Evolutionary conservation across 2,888 invertebrate genomes (phyloP).

Genomic region (Busseola fusca): DNA sequence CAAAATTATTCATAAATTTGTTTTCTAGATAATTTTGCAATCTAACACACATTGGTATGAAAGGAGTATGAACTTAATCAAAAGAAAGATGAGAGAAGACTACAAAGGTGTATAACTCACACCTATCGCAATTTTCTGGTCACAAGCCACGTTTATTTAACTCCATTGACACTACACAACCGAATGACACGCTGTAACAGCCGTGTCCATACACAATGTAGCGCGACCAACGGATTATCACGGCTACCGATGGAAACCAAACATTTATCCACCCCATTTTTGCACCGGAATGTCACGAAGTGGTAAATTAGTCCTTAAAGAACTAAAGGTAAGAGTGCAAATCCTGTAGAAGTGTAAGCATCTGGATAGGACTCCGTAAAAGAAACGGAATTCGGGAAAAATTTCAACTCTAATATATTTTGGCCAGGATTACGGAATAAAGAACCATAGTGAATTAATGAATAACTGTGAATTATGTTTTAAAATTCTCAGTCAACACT

Average conservation of each 20-base stretch:
- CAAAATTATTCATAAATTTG: no score
- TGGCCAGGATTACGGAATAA: conserved; percentile 13
- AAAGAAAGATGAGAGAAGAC: neutral
- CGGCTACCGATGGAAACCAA: conserved; percentile 62
- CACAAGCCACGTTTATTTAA: conserved; percentile 53
- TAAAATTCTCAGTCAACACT: neutral
- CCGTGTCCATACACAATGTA: conserved; percentile 66
- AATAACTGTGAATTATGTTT: neutral
- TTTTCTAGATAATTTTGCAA: no score
- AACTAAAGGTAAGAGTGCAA: neutral
- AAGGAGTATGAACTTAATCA: neutral
- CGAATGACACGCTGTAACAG: conserved; percentile 61
- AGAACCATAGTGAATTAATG: neutral
- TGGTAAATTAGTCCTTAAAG: conserved; percentile 5
- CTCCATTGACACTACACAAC: conserved; percentile 52
- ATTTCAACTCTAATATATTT: conserved; percentile 17
- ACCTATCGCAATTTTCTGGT: conserved; percentile 51
- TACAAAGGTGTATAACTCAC: conserved; percentile 13
- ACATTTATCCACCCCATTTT: conserved; percentile 50
- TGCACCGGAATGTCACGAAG: neutral
- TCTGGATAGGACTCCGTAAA: neutral
- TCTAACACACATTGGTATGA: no score
- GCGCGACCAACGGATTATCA: conserved; percentile 71
- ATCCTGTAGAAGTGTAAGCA: neutral
- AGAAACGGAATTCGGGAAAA: conserved; percentile 15